Base-by-base conservation (phyloP, 2,113 vertebrate species). In the Oceanodroma tethys region DNA sequence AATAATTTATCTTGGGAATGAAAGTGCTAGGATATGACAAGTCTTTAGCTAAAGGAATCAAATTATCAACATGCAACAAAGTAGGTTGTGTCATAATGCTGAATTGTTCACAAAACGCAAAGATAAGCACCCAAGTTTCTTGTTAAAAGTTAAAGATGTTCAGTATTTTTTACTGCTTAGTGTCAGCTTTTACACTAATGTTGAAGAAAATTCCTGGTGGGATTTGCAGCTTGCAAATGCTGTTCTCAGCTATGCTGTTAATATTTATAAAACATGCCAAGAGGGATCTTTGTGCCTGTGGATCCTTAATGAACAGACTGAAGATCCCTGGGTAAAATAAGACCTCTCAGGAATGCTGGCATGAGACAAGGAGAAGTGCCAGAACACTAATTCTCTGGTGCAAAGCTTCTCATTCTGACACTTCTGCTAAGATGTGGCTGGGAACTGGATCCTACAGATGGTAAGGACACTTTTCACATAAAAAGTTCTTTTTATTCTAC, bases 231-330 rank as follows among this genome's bases (percentile, higher is more conserved):
- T 96, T 93, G 60, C 81, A 93, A 95, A 60, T 56, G 53, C 27
- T 95, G 10, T 85, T 88, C 93, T 95, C 93, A 90, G 74, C 81
- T 95, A 96, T 94, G 95, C 70, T 95, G 96, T 73, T 81, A 96
- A 88, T 93, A 96, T 91, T 96, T 94, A 68, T 65, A 88, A 93
- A 85, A 80, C 92, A 80, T 68, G 7, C 58, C 66, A 52, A 65
- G 66, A 74, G 23, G 10, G 14, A 91, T 42, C 78, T 82, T 80
- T 82, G 66, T 48, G 66, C 58, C 74, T 68, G 25, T 16, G 17
- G 40, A 67, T 81, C 62, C 56, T 56, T 88, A 79, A 63, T 68
- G 74, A 91, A 66, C 50, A 91, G 73, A 72, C 90, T 90, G 92
- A 92, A 94, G 81, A 95, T 96, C 93, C 42, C 78, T 80, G 93